Evolutionary conservation across 2,113 vertebrate genomes (phyloP).

Genomic region (Chascanopsetta lugubris): DNA sequence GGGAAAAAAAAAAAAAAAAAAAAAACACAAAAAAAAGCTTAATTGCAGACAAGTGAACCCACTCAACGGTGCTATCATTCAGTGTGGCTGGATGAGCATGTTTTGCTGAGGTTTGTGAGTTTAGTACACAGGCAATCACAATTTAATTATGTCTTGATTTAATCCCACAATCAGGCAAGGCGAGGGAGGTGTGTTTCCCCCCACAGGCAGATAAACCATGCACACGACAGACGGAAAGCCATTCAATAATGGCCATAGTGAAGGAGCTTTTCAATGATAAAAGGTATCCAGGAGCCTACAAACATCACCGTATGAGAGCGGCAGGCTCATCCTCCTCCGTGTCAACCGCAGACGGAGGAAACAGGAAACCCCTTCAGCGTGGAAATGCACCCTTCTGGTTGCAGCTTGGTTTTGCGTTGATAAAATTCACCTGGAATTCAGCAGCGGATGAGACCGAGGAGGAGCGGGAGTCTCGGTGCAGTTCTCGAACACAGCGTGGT

Average conservation of each 20-base stretch:
- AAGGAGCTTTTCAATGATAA: slow-evolving; percentile 38
- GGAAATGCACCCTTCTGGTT: neutral
- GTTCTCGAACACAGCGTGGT: neutral
- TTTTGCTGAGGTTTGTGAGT: slow-evolving; percentile 39
- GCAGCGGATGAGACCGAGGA: neutral
- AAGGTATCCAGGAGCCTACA: slow-evolving; percentile 39
- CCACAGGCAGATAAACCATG: slow-evolving; percentile 44
- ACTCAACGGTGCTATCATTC: slow-evolving; percentile 7
- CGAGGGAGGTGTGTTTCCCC: slow-evolving; percentile 30
- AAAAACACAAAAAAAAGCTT: slow-evolving; percentile 13
- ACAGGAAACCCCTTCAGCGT: neutral
- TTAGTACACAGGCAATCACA: slow-evolving; percentile 28
- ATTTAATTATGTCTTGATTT: slow-evolving; percentile 59
- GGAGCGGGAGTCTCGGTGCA: neutral
- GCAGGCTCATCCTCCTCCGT: slow-evolving; percentile 23
- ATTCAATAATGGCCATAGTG: slow-evolving; percentile 57
- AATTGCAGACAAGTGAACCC: slow-evolving; percentile 26
- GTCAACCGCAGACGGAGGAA: slow-evolving; percentile 20
- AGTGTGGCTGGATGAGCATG: neutral
- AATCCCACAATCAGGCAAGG: slow-evolving; percentile 37
- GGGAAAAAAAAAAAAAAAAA: slow-evolving; percentile 10
- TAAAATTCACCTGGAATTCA: neutral
- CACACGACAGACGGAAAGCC: slow-evolving; percentile 39
- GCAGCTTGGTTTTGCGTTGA: slow-evolving; percentile 1
- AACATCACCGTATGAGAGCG: slow-evolving; percentile 29